Evolutionary conservation across 2,888 invertebrate genomes (phyloP).

Genomic region (Melangyna quadrimaculata): DNA sequence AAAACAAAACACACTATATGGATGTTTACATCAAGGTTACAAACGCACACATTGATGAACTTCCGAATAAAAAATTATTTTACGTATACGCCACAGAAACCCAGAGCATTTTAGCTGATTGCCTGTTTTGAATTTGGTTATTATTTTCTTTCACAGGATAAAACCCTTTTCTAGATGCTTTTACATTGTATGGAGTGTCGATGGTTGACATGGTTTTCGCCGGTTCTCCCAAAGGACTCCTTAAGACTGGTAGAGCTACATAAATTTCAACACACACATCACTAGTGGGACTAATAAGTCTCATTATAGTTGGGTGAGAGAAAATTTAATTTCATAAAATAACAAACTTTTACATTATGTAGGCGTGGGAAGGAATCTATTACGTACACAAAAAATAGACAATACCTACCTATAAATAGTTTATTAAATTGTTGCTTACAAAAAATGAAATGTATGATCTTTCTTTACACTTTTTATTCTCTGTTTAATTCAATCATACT

Average conservation of each 20-base stretch:
- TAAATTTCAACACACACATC: slow-evolving; percentile 39
- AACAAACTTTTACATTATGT: neutral
- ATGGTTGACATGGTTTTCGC: neutral
- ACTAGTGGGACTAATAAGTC: slow-evolving; percentile 39
- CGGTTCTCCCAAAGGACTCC: slow-evolving; percentile 42
- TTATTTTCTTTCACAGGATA: slow-evolving; percentile 11
- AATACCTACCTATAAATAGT: neutral
- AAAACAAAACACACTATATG: slow-evolving; percentile 23
- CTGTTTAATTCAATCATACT: slow-evolving; percentile 31
- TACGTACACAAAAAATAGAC: neutral
- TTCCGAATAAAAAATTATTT: slow-evolving; percentile 1
- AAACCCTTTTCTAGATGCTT: slow-evolving; percentile 21
- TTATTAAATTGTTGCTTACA: slow-evolving; percentile 32
- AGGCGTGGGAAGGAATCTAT: neutral
- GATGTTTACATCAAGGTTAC: slow-evolving; percentile 26
- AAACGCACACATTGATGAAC: neutral
- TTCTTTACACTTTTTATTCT: neutral
- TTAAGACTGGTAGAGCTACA: slow-evolving; percentile 38
- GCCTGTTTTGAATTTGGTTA: slow-evolving; percentile 27
- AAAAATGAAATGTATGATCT: neutral
- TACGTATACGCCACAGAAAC: slow-evolving; percentile 50
- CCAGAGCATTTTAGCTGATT: slow-evolving; percentile 58
- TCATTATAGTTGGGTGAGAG: neutral
- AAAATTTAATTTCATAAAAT: slow-evolving; percentile 38
- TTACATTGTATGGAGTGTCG: slow-evolving; percentile 4